These are phyloP conservation scores for Caranx ignobilis DNA, from an alignment of 2,113 vertebrate species.

Conservation along the genomic window DNA sequence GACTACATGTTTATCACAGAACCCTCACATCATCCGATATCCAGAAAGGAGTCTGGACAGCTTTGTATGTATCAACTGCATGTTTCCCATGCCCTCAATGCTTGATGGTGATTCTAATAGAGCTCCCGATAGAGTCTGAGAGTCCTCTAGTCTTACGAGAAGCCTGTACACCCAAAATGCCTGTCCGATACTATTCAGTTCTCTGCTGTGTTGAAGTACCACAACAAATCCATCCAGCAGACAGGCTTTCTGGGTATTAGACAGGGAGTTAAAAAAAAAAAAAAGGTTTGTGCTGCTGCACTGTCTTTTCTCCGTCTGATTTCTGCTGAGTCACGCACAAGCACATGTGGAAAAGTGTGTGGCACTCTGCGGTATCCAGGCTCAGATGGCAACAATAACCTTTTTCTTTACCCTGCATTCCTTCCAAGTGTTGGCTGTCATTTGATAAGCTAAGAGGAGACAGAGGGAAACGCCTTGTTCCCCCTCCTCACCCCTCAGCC, in stretches of 20 bases:
- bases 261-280: background rate
- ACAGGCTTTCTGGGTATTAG: slow-evolving; percentile 70
- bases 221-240: slow-evolving; percentile 60
- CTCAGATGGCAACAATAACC: slow-evolving; percentile 20
- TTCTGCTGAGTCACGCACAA: slow-evolving; percentile 67
- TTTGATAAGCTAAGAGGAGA: slow-evolving; percentile 17
- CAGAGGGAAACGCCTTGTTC: background rate
- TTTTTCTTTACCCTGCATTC: slow-evolving; percentile 17
- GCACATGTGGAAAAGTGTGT: slow-evolving; percentile 40
- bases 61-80: slow-evolving; percentile 81
- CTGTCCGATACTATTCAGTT: slow-evolving; percentile 37
- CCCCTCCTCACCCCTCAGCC: background rate
- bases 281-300: slow-evolving; percentile 25
- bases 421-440: slow-evolving; percentile 11
- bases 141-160: slow-evolving; percentile 23
- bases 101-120: slow-evolving; percentile 62
- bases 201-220: slow-evolving; percentile 58
- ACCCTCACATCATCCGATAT: slow-evolving; percentile 69
- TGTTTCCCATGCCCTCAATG: slow-evolving; percentile 48
- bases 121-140: slow-evolving; percentile 49
- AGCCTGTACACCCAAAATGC: slow-evolving; percentile 26
- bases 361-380: slow-evolving; percentile 18
- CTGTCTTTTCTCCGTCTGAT: slow-evolving; percentile 39
- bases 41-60: slow-evolving; percentile 81
- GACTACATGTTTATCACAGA: slow-evolving; percentile 88